Base-by-base conservation (phyloP, 2,888 invertebrate species). In the Chloroclystis v-ata region DNA sequence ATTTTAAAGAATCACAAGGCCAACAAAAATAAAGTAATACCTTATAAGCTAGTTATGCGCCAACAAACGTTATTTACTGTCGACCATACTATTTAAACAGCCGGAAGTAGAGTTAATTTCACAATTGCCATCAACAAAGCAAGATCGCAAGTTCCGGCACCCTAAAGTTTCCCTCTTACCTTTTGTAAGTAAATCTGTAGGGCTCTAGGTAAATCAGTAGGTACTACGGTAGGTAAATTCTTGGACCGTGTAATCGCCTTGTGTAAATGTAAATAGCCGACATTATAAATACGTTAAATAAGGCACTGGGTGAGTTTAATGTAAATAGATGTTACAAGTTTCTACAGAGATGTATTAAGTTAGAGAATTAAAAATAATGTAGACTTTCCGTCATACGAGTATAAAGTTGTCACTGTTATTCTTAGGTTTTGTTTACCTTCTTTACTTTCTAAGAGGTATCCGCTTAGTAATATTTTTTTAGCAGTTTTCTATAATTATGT, bases 211-310 rank as follows among this genome's bases (percentile, higher is more conserved):
- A 20, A 20, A 20, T 20, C 20, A 4, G 20, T 20, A 20, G 20
- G 5, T n/a, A n/a, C n/a, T n/a, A 5, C 5, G 2, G 20, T 43
- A 53, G 51, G 54, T 53, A 46, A 49, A 50, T 52, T 54, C 46
- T 44, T 43, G 43, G 37, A 52, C 47, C 53, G 51, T 50, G 48
- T 48, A 50, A 52, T 55, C 49, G 46, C 45, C 50, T 55, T 55
- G 55, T 56, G 50, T 49, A 56, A 46, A 46, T 39, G 47, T 53
- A 52, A 55, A 53, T 49, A 52, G 44, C 37, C 38, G 30, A 28
- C 43, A 42, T 43, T 52, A 51, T 54, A 54, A 54, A 52, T 48
- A 52, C 37, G 35, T 40, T 50, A 43, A 46, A 42, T 35, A 44
- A 37, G 54, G 33, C 20, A 39, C 24, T 32, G 14, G 54, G 33